Base-by-base conservation (phyloP, 2,888 invertebrate genomes). In the Spodoptera exigua region DNA sequence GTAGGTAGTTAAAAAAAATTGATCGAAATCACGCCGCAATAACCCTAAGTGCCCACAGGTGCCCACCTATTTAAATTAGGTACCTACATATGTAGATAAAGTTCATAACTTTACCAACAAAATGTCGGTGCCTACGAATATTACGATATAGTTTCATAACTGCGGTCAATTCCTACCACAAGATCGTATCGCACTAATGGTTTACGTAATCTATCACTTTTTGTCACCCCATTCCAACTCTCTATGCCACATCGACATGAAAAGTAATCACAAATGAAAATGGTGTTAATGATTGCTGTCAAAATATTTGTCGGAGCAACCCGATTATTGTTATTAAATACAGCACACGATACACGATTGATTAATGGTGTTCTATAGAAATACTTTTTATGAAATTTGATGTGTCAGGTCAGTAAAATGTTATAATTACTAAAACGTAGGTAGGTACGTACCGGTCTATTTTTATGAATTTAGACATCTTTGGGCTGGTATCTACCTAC, bases 111-210 rank as follows among this genome's bases (percentile, higher is more conserved):
- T 27, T 9, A 27, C 52, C 57, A 73, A 65, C 43, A 64, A 63
- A 70, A 66, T 63, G 55, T 62, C 59, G 39, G 57, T 70, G 69
- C 43, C 27, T 27, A 1, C 27, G 18, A 39, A 11, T 11, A 60
- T 63, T 60, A 63, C 72, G 51, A 61, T 62, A 64, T 58, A 45
- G 64, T 59, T 59, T 21, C 58, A 69, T 66, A 69, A 58, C 60
- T 47, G 45, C 52, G 74, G 63, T 79, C 78, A 76, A 71, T 62
- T 66, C 41, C 56, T 61, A 71, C 61, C 61, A 34, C 59, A 47
- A 73, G 87, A 87, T 89, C 55, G 65, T 87, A 89, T 90, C 89
- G 69, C 34, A 44, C 77, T 91, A 89, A 90, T 90, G 88, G 87
- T 65, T 73, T 71, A 71, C 69, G 77, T 84, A 87, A 86, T 89